Percentiles rank a stretch among this genome's conserved stretches.
These are phyloP conservation scores for Spodoptera exigua DNA, from an alignment of 2,888 invertebrate genomes.

Conservation along the genomic window DNA sequence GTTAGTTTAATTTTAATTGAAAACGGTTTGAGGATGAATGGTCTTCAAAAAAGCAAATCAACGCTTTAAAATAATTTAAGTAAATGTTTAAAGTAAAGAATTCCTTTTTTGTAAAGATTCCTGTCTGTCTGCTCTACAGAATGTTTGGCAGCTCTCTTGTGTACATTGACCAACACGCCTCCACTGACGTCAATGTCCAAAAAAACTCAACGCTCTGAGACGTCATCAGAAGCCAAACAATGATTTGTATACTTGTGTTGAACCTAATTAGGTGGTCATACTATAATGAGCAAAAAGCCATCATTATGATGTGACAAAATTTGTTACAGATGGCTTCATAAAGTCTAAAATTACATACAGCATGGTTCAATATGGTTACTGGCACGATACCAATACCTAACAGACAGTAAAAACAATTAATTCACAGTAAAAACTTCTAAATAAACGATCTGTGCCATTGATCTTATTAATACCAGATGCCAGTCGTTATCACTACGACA, in stretches of 20 bases:
- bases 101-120: constrained; percentile 33
- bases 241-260: constrained; percentile 21
- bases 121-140: constrained; percentile 26
- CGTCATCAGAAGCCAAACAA: constrained; percentile 52
- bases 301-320: constrained; percentile 26
- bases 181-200: constrained; percentile 68
- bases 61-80: constrained; percentile 21
- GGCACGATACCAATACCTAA: constrained; percentile 64
- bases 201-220: constrained; percentile 52
- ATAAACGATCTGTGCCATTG: constrained; percentile 23
- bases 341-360: constrained; percentile 46
- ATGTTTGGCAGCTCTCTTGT: constrained; percentile 67
- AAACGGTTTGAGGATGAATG: not conserved
- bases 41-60: constrained; percentile 3
- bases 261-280: constrained; percentile 31
- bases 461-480: constrained; percentile 20
- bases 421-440: constrained; percentile 31
- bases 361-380: constrained; percentile 60
- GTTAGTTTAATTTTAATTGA: constrained; percentile 13
- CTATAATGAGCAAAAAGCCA: constrained; percentile 20
- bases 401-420: constrained; percentile 44
- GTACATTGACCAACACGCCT: constrained; percentile 75
- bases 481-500: constrained; percentile 15
- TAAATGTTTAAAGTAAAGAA: constrained; percentile 19
- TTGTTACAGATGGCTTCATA: constrained; percentile 23